Evolutionary conservation across 1,140 invertebrate species (phyloP), one percentile per base, ranked within the genome.

Genomic region (Pseudomyrmex gracilis): DNA sequence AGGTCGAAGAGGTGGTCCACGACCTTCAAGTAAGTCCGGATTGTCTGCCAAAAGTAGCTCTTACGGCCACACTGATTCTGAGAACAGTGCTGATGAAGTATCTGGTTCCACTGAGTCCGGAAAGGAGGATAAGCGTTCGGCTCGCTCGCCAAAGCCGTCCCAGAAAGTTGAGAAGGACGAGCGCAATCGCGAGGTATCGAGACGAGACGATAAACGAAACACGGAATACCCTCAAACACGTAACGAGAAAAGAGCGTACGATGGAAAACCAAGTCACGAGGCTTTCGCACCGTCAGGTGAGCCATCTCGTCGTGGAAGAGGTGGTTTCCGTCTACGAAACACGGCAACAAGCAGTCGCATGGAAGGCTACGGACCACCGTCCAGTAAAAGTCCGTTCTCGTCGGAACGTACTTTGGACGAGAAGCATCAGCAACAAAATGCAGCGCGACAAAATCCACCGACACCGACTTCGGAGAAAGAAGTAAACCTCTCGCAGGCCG

Each of bases 221-320:
- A 64, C 60, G 2, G 90, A 93, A 12, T 91, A 91, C 61, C 12
- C 86, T 10, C 90, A 89, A 51, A 67, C 85, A n/a, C 83, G 91
- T 10, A 90, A 24, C 80, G 93, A 94, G 1, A 93, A 93, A 68
- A 90, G 91, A 80, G 68, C 89, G 22, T 94, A 93, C 70, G 92
- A 93, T 85, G 78, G 90, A 20, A 92, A 93, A 83, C 92, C 93
- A 1, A 94, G 91, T 82, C 92, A 94, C 2, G 95, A 95, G 85
- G 96, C 95, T 68, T 97, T 98, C 94, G 96, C 97, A 12, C 97
- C 97, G 0, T 95, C 97, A 15, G 97, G 97, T 2, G 97, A 98
- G 91, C 97, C 97, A 0, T 98, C 97, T 2, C 94, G 97, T 73
- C 95, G 97, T 47, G 97, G 97, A 43, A 95, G 97, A 60, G 97